Evolutionary conservation across 2,888 invertebrate species (phyloP), one percentile per base, ranked within the genome.

Genomic region (Calliopum simillimum): DNA sequence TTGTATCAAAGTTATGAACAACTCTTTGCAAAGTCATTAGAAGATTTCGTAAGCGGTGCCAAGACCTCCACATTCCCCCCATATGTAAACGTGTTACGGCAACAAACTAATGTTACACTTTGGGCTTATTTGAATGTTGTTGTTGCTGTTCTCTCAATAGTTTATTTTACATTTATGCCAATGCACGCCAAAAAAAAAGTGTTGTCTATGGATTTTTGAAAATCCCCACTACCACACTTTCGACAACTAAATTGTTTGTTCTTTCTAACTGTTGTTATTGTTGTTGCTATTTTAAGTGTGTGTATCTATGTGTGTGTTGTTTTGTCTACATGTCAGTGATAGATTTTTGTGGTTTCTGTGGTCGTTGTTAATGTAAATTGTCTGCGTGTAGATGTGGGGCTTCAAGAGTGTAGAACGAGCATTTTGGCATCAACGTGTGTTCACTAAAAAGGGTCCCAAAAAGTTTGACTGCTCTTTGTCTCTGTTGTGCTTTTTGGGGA

Each of bases 321-420:
- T 61, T 46, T 46, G 61, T 46, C 33, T 21, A 44, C 61, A 61
- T 61, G 65, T 65, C 61, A 59, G 62, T 70, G 70, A 70, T 70
- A 51, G 72, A 68, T 70, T 65, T 73, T 58, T 70, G 68, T 62
- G 70, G 68, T 70, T 70, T 13, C 14, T 47, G 21, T 19, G 58
- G 62, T 33, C 25, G 41, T 51, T 53, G 46, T 63, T n/a, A 23
- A 21, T 61, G 46, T 61, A 61, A 61, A 61, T 61, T 33, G 61
- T 23, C 21, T 6, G 59, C 41, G 43, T n/a, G 33, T 25, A 19
- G n/a, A n/a, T n/a, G n/a, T n/a, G n/a, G n/a, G n/a, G 59, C 4
- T 8, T 33, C 8, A 33, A 8, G 33, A 33, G 8, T 33, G 33
- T 8, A 33, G 8, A 33, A 33, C 5, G 33, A 8, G 8, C 8